These are phyloP conservation scores for Myotis yumanensis DNA, from an alignment of 2,113 vertebrate species.

Conservation along the genomic window DNA sequence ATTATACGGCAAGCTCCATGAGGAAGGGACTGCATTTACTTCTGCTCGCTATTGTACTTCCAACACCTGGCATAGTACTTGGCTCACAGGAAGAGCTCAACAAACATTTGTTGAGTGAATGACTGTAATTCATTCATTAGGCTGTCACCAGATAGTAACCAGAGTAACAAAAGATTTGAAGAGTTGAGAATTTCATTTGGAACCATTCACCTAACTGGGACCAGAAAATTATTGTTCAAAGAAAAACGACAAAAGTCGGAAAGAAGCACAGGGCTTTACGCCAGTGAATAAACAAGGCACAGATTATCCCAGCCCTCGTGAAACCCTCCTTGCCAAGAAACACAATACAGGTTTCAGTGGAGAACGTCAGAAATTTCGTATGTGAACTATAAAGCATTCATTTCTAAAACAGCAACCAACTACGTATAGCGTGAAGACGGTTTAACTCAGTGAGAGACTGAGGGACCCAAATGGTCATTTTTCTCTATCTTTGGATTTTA, in stretches of 20 bases:
- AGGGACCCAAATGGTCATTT: not conserved
- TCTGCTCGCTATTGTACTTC: not conserved
- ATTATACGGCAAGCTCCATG: not conserved
- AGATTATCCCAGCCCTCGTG: not conserved
- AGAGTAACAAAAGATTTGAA: not conserved
- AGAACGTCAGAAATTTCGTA: not conserved
- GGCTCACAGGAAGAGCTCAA: not conserved
- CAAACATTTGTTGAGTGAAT: not conserved
- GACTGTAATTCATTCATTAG: not conserved
- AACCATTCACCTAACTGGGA: not conserved
- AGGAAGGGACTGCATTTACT: not conserved
- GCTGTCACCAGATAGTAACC: not conserved
- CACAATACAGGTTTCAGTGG: not conserved
- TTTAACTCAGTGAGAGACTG: not conserved
- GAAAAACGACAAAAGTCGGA: slow-evolving; percentile 11
- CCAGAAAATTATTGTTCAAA: slow-evolving; percentile 13
- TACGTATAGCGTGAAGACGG: not conserved
- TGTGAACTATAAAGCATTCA: not conserved
- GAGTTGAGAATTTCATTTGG: not conserved
- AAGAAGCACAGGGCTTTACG: slow-evolving; percentile 5
- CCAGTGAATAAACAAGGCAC: not conserved
- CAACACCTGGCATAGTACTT: not conserved
- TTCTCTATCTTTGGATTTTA: not conserved
- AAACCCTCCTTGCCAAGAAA: not conserved
- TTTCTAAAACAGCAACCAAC: not conserved